phyloP scores from a whole-genome alignment of 2,113 vertebrate genomes.

The Nycticryphes semicollaris region DNA sequence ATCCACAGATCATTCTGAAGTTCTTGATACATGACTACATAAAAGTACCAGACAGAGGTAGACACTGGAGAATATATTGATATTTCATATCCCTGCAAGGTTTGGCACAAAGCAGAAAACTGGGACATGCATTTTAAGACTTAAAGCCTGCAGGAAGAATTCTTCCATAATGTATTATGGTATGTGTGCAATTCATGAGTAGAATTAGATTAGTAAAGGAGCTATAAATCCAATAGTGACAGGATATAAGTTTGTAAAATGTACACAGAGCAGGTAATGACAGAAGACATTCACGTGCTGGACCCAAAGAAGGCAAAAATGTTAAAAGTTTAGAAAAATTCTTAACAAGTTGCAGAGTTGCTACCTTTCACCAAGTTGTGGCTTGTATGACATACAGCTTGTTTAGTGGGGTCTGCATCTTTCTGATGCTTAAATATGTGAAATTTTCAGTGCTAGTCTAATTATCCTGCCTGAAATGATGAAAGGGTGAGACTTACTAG shows the following conservation, averaged over 20 bases:
- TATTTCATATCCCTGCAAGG: not conserved
- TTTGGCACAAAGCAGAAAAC: not conserved
- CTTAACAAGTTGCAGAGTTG: not conserved
- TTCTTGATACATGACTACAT: not conserved
- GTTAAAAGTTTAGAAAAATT: not conserved
- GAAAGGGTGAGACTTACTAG: not conserved
- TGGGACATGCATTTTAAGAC: not conserved
- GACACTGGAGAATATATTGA: too few relatives aligned
- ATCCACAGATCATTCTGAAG: not conserved
- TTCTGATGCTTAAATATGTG: not conserved
- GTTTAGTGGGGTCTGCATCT: not conserved
- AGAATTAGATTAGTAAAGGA: not conserved
- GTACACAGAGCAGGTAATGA: not conserved
- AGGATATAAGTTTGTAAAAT: not conserved
- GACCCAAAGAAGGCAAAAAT: not conserved
- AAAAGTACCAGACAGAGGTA: not conserved
- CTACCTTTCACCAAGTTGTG: not conserved
- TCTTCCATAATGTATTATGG: not conserved
- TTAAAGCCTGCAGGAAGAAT: not conserved
- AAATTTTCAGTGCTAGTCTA: not conserved
- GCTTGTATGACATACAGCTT: not conserved
- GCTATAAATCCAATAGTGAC: not conserved
- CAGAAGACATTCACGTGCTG: not conserved
- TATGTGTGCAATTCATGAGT: not conserved
- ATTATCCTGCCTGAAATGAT: not conserved